These are phyloP conservation scores for Drosophila repleta DNA, from an alignment of 1,140 invertebrate species.

Conservation along the genomic window DNA sequence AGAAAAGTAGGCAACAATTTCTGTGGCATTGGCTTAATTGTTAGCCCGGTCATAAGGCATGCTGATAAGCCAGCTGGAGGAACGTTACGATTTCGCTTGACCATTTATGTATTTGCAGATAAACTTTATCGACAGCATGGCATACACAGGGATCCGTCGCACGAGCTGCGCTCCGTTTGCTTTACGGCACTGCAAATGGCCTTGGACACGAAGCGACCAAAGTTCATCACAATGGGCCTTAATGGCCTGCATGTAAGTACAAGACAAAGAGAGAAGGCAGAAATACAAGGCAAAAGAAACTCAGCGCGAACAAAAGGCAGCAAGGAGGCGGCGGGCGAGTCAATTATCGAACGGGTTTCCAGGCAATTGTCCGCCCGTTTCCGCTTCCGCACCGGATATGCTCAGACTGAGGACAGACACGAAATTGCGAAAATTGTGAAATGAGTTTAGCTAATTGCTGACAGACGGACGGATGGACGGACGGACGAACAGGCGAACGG, in stretches of 20 bases:
- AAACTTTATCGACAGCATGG: slow-evolving; percentile 92
- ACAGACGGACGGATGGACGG: not conserved
- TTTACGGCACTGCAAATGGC: slow-evolving; percentile 92
- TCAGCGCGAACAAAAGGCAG: not conserved
- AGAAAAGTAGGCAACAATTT: slow-evolving; percentile 57
- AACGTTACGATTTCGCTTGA: slow-evolving; percentile 13
- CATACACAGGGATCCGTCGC: slow-evolving; percentile 90
- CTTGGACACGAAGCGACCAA: slow-evolving; percentile 93
- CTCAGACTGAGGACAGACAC: slow-evolving; percentile 23
- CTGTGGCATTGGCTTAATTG: slow-evolving; percentile 25
- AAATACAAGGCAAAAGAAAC: not conserved
- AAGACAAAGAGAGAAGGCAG: not conserved
- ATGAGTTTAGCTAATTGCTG: slow-evolving; percentile 37
- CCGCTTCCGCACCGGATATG: slow-evolving; percentile 34
- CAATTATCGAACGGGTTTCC: slow-evolving; percentile 32
- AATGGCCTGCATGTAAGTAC: slow-evolving; percentile 92
- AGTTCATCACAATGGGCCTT: slow-evolving; percentile 91
- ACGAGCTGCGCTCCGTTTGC: slow-evolving; percentile 93
- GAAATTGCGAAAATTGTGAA: slow-evolving; percentile 28
- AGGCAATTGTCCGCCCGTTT: slow-evolving; percentile 32
- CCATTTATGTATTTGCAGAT: slow-evolving; percentile 85
- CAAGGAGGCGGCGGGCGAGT: slow-evolving; percentile 25
- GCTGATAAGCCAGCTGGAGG: slow-evolving; percentile 25
- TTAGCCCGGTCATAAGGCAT: slow-evolving; percentile 3
- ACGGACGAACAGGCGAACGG: too few relatives aligned